Base-by-base conservation (phyloP, 2,888 invertebrate species). In the Anorthoa munda region DNA sequence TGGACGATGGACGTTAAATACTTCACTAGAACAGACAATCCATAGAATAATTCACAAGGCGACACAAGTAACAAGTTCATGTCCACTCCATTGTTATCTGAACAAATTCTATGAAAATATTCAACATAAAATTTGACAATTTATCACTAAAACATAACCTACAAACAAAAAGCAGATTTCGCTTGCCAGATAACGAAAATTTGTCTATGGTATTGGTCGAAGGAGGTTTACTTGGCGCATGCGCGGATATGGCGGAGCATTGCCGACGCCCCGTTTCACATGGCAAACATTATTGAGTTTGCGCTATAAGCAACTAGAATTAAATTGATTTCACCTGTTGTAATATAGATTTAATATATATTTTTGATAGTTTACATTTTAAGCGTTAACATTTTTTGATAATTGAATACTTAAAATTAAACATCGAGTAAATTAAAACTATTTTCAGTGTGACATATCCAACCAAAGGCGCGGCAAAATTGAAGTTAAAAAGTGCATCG, bases 81-180 rank as follows among this genome's bases (percentile, higher is more conserved):
- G 89, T 91, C 87, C 91, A 92, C 90, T 91, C 89, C 92, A 93
- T 93, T 58, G 71, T 70, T 84, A 86, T 78, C 88, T 87, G 85
- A 88, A 89, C 84, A 86, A 90, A 90, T 89, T 91, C 84, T 88
- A 92, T 87, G 91, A 92, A 93, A 92, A 91, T 91, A 90, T 89
- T 91, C 88, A 90, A 93, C 91, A 90, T 90, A 90, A 94, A 94
- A 91, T 95, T 95, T 95, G 95, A 95, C 95, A 95, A 95, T 93
- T 93, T 91, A 92, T 90, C 91, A 93, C 90, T 94, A 93, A 93
- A 96, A 95, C 94, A 93, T 96, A 96, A 96, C 96, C 96, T 96
- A 93, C 88, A 95, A 95, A 93, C 90, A 92, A 92, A 92, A 92
- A 90, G 87, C 86, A 89, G 88, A 92, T 90, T 91, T 91, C 90